Base-by-base conservation (phyloP, 2,113 vertebrate genomes). In the Elachura formosa region DNA sequence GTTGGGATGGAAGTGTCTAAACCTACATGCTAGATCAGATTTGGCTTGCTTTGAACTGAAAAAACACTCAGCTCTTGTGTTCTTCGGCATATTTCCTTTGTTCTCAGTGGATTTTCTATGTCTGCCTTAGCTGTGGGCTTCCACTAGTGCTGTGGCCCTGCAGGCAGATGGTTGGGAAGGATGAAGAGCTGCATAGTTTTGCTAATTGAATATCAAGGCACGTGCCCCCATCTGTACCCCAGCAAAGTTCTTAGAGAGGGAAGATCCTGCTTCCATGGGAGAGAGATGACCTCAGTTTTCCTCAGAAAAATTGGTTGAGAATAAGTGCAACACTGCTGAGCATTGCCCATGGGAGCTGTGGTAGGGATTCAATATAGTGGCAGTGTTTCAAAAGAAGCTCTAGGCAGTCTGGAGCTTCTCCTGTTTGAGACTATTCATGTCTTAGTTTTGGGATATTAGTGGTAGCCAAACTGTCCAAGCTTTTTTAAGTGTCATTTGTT, bases 31-130 rank as follows among this genome's bases (percentile, higher is more conserved):
- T 58, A 43, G 55, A 67, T 38, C 66, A 75, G 87, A 79, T 82
- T 72, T 89, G 38, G 43, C 43, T 87, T 69, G 62, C 74, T 89
- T 73, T 55, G 55, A 93, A 89, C 26, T 14, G 4, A 54, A 79
- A 69, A 84, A 95, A 48, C 11, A 55, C 18, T 80, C 4, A 0
- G 34, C 0, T 25, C 93, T 85, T 67, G 54, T 89, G 62, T 38
- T 74, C 36, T 93, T 80, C 31, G 29, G 48, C 21, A 5, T 71
- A 63, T 90, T 93, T 85, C 33, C 45, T 75, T 75, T 78, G 56
- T 84, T 89, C 36, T 89, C 40, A 66, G 77, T 61, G 91, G 74
- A 71, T 96, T 95, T 94, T 84, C 81, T 93, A n/a, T 12, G 23
- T 59, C 46, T 93, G 71, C 67, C 46, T 84, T 66, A 72, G 78